phyloP scores from a whole-genome alignment of 2,888 invertebrate species.

The Agrochola macilenta region DNA sequence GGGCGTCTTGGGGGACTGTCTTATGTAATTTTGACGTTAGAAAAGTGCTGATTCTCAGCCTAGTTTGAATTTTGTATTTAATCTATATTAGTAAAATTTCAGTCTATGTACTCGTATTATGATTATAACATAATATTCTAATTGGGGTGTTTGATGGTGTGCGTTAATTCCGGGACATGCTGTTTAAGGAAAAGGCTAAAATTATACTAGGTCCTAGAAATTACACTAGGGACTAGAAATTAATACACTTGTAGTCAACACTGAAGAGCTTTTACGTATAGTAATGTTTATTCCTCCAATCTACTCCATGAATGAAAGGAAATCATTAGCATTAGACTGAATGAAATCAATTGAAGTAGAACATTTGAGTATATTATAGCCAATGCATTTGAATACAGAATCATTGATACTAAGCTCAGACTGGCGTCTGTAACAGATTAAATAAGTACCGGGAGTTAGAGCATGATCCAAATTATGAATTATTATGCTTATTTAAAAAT shows the following conservation, averaged over 20 bases:
- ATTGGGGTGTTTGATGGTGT: too few relatives aligned
- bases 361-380: slow-evolving; percentile 4
- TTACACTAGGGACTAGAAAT: neutral
- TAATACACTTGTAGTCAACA: neutral
- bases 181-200: neutral
- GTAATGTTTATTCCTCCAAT: slow-evolving; percentile 3
- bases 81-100: too few relatives aligned
- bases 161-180: too few relatives aligned
- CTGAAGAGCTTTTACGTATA: neutral
- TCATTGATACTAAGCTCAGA: slow-evolving; percentile 5
- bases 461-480: neutral
- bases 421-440: neutral
- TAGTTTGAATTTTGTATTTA: too few relatives aligned
- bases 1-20: too few relatives aligned
- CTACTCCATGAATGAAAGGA: slow-evolving; percentile 8
- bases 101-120: too few relatives aligned
- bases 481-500: neutral
- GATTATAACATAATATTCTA: too few relatives aligned
- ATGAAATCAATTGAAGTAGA: slow-evolving; percentile 6
- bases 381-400: slow-evolving; percentile 1
- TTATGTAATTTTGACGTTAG: too few relatives aligned
- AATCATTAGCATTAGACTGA: slow-evolving; percentile 5
- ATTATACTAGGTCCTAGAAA: neutral
- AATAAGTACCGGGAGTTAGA: neutral
- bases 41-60: too few relatives aligned